Evolutionary conservation across 2,797 vertebrate genomes (phyloP), one percentile per base, ranked within the genome.

Genomic region (Poecilia wingei): DNA sequence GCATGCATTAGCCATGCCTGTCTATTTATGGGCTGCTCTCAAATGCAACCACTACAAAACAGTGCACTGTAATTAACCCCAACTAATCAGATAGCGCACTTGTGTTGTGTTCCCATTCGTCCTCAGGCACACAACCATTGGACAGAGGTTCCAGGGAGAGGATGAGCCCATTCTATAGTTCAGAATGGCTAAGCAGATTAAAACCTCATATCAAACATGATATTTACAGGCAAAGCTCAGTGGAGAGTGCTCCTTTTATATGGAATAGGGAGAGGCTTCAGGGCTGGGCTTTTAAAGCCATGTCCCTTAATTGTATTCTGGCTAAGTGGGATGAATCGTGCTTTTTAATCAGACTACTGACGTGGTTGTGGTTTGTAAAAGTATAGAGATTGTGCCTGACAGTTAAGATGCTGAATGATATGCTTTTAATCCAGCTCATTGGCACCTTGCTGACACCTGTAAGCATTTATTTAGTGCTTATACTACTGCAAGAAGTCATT

Each of bases 31-130:
- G 92, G 91, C 86, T 82, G 90, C 94, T 95, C 94, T 93, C 95
- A 94, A 93, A 94, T 94, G 93, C 92, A 95, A 93, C 94, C 95
- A 92, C 94, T 95, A 95, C 94, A 95, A 95, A 96, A 95, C 95
- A 94, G 94, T 92, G 95, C 94, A 90, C 95, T 93, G 95, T 96
- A 96, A 96, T 96, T 96, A 96, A 96, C 95, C 96, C 93, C 92
- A 89, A 90, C 94, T 95, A 95, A 96, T 96, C 96, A 96, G 95
- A 96, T 96, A 95, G 92, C 91, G 72, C 91, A 90, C 92, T 91
- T 86, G 92, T 93, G 93, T 93, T 94, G 93, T 95, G 93, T 95
- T 96, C 93, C 91, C 87, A 86, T 94, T 94, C 90, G 91, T 96
- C 95, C 96, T 95, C 91, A 88, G 94, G 95, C 95, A 91, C 93